phyloP scores from a whole-genome alignment of 2,113 vertebrate genomes.

The Reinhardtius hippoglossoides region DNA sequence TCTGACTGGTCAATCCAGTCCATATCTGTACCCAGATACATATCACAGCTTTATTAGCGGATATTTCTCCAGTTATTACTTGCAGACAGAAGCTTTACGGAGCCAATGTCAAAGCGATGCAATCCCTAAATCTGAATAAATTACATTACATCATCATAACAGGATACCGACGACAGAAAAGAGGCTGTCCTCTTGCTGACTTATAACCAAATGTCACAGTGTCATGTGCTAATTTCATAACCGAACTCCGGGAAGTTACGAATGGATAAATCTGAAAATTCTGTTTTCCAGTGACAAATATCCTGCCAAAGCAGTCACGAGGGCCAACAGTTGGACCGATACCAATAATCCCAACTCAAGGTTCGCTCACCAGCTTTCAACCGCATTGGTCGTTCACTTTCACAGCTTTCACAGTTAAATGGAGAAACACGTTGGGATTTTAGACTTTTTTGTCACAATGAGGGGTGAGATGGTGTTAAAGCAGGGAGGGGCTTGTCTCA shows the following conservation, averaged over 20 bases:
- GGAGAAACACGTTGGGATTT: too few species aligned
- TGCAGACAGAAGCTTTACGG: neutral
- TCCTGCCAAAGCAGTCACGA: neutral
- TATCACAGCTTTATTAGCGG: neutral
- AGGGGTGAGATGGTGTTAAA: too few species aligned
- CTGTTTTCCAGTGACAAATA: too few species aligned
- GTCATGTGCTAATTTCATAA: neutral
- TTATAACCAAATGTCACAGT: neutral
- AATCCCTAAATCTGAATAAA: conserved; percentile 2
- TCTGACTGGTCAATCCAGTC: neutral
- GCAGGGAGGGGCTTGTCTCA: too few species aligned
- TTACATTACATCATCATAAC: conserved; percentile 29
- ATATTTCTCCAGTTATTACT: neutral
- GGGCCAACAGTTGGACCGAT: neutral
- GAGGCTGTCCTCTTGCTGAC: neutral
- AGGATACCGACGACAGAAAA: neutral
- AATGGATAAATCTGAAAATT: neutral
- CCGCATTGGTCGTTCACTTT: too few species aligned
- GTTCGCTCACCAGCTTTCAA: too few species aligned
- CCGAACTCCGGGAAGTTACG: neutral
- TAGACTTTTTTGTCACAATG: too few species aligned
- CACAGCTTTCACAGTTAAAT: too few species aligned
- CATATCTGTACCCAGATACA: neutral
- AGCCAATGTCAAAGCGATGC: conserved; percentile 1
- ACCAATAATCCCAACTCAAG: too few species aligned